Evolutionary conservation across 2,797 vertebrate species (phyloP).

Genomic region (Thaleichthys pacificus): DNA sequence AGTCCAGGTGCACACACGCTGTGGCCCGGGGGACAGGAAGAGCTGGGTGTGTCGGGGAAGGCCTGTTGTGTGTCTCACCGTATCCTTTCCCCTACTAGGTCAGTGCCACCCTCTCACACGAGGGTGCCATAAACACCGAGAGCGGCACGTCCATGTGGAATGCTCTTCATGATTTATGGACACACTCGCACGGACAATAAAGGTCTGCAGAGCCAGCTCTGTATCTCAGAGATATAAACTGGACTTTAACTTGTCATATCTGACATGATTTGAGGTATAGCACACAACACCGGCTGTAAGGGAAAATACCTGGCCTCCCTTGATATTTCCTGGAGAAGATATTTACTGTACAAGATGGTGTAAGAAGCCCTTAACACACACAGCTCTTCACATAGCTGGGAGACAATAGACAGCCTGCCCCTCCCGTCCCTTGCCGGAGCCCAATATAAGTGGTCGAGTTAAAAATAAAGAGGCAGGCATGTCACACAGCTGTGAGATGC

Average conservation of each 20-base stretch:
- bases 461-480: conserved; percentile 82
- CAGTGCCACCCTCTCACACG: conserved; percentile 54
- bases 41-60: neutral
- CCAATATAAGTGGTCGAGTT: conserved; percentile 67
- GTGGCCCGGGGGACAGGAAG: conserved; percentile 7
- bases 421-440: conserved; percentile 39
- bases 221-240: conserved; percentile 41
- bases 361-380: neutral
- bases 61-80: conserved; percentile 26
- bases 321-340: neutral
- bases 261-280: conserved; percentile 43
- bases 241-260: conserved; percentile 59
- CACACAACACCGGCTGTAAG: conserved; percentile 22
- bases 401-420: conserved; percentile 61
- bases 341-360: neutral
- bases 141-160: conserved; percentile 67
- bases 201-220: conserved; percentile 41
- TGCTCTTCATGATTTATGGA: conserved; percentile 62
- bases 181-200: conserved; percentile 58
- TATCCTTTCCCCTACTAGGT: conserved; percentile 29
- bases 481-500: conserved; percentile 82
- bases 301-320: neutral
- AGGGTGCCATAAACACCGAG: conserved; percentile 60
- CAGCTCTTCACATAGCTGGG: conserved; percentile 39
- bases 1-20: conserved; percentile 26